Percentiles rank a stretch among this genome's conserved stretches.
Conservation (phyloP, 2,797 vertebrate species). For the Pseudotriccus pelzelni region DNA sequence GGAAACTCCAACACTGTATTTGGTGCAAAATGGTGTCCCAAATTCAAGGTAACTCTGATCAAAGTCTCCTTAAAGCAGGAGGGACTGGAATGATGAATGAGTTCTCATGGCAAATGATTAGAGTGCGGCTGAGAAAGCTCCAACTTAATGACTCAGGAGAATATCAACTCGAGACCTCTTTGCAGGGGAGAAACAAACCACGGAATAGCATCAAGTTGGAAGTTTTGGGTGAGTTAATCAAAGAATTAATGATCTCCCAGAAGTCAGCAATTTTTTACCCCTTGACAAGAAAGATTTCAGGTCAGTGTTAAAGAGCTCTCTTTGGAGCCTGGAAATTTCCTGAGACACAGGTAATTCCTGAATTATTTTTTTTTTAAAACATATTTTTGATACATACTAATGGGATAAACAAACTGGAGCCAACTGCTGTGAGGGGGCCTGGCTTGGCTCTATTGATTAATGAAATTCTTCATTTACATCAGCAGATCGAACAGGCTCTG, state of each 20-base stretch:
- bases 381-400: not conserved
- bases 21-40: not conserved
- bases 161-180: not conserved
- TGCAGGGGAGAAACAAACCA: not conserved
- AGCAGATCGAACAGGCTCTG: not conserved
- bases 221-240: slow-evolving; percentile 41
- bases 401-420: not conserved
- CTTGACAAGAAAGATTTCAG: not conserved
- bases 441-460: not conserved
- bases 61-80: not conserved
- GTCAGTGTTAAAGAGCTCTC: not conserved
- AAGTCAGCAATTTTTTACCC: slow-evolving; percentile 25
- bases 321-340: not conserved
- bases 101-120: not conserved
- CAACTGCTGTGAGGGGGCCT: not conserved
- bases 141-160: slow-evolving; percentile 20
- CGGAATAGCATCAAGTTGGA: not conserved
- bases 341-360: not conserved
- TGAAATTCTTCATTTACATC: not conserved
- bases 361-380: not conserved
- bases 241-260: not conserved
- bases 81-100: slow-evolving; percentile 25
- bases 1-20: not conserved
- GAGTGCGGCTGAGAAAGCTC: not conserved
- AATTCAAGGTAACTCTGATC: not conserved